Evolutionary conservation across 1,140 invertebrate species (phyloP), one percentile per base, ranked within the genome.

Genomic region (Cecropterus lyciades): DNA sequence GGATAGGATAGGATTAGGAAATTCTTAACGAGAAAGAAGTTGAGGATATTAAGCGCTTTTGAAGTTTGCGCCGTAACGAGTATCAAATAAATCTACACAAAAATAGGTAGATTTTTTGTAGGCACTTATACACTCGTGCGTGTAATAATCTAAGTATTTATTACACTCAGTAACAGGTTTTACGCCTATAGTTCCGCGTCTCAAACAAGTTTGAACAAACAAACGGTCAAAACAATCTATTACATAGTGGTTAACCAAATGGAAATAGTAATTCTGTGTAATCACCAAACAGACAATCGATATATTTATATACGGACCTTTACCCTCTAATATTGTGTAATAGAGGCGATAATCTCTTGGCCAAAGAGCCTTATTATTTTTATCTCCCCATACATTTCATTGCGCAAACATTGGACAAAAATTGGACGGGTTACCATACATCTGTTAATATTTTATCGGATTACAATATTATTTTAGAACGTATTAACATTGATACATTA

Each of bases 351-450:
- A 48, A 48, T 48, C 46, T 3, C 46, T 1, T 3, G 46, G 8
- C 17, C 16, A 48, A 48, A 48, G 17, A 48, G 20, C 45, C 46
- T 24, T n/a, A 48, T 48, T 48, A n/a, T 20, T 48, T 48, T 48
- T 48, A 48, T 48, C 46, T 48, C 46, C 17, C 46, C 17, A 24
- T 20, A 10, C 17, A 20, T 17, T 48, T 48, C 46, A 20, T 48
- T 48, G 46, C 17, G 46, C 24, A 48, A 48, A 48, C 16, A 48
- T 24, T 48, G 46, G 9, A 20, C 46, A 48, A 20, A 24, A 48
- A 48, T 20, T 15, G 16, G 46, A 48, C n/a, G 37, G 37, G 46
- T n/a, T 4, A 9, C 10, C 17, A 20, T 15, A 17, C 46, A 20
- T 48, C n/a, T n/a, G n/a, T n/a, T n/a, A n/a, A n/a, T n/a, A n/a